phyloP scores from a whole-genome alignment of 2,797 vertebrate species.

The Avahi laniger region DNA sequence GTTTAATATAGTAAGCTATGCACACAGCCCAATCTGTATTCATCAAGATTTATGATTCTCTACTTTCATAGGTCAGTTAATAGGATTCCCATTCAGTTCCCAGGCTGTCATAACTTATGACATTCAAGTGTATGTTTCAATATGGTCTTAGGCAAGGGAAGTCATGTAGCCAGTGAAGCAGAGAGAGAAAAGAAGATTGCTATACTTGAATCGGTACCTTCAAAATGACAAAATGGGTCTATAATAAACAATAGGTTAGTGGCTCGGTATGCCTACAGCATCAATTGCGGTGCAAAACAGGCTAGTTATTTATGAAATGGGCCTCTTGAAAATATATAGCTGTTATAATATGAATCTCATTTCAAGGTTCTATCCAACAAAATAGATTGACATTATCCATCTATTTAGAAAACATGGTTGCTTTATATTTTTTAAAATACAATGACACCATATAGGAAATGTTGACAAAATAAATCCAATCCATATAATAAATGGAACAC shows the following conservation, averaged over 20 bases:
- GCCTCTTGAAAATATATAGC: constrained; percentile 73
- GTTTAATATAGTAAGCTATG: constrained; percentile 67
- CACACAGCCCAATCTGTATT: constrained; percentile 44
- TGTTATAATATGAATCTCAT: constrained; percentile 77
- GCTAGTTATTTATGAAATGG: constrained; percentile 83
- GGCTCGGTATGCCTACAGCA: constrained; percentile 76
- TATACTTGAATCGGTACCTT: constrained; percentile 77
- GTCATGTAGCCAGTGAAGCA: constrained; percentile 74
- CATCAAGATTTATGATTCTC: constrained; percentile 76
- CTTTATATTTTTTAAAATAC: constrained; percentile 72
- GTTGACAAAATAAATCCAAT: constrained; percentile 8
- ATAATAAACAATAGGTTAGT: constrained; percentile 81
- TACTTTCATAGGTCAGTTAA: constrained; percentile 81
- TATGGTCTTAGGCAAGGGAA: constrained; percentile 74
- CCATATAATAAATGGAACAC: neutral
- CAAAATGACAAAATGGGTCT: constrained; percentile 81
- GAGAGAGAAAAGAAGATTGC: constrained; percentile 78
- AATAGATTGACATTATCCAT: constrained; percentile 70
- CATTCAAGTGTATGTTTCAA: constrained; percentile 66
- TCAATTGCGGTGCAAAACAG: constrained; percentile 81
- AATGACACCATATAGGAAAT: constrained; percentile 51
- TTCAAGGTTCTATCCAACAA: constrained; percentile 74
- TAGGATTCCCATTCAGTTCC: constrained; percentile 78
- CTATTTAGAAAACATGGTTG: constrained; percentile 46
- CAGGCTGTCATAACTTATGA: constrained; percentile 78